These are phyloP conservation scores for Syngnathus typhle DNA, from an alignment of 2,113 vertebrate genomes.

Conservation along the genomic window DNA sequence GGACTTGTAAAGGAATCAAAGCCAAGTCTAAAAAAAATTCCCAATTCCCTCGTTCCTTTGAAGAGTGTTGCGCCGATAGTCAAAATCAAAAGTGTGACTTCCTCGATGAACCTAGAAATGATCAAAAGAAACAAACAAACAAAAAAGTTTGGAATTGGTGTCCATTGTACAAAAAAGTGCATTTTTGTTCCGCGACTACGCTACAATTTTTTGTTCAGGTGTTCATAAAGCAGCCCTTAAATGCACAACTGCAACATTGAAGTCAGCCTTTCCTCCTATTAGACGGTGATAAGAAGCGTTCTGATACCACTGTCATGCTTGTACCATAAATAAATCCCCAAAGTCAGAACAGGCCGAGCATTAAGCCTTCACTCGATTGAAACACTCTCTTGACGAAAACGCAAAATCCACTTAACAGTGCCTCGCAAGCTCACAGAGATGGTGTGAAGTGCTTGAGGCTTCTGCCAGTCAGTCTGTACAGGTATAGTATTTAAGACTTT, in stretches of 20 bases:
- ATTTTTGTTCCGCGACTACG: no score
- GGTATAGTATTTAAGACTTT: neutral
- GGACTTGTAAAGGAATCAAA: conserved; percentile 29
- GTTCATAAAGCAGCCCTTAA: no score
- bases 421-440: neutral
- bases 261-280: neutral
- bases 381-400: neutral
- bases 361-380: neutral
- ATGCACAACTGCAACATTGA: neutral
- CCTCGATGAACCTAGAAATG: conserved; percentile 37
- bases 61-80: conserved; percentile 3
- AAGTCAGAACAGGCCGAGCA: neutral
- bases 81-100: conserved; percentile 8
- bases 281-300: neutral
- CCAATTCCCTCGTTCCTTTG: conserved; percentile 19
- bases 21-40: conserved; percentile 21
- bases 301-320: neutral
- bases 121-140: neutral
- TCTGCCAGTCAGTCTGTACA: neutral
- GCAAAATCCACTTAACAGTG: neutral
- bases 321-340: neutral
- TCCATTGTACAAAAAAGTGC: no score
- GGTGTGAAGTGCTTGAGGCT: neutral
- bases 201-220: no score
- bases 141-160: no score